phyloP scores from a whole-genome alignment of 2,797 vertebrate species.

The Catostomus latipinnis region DNA sequence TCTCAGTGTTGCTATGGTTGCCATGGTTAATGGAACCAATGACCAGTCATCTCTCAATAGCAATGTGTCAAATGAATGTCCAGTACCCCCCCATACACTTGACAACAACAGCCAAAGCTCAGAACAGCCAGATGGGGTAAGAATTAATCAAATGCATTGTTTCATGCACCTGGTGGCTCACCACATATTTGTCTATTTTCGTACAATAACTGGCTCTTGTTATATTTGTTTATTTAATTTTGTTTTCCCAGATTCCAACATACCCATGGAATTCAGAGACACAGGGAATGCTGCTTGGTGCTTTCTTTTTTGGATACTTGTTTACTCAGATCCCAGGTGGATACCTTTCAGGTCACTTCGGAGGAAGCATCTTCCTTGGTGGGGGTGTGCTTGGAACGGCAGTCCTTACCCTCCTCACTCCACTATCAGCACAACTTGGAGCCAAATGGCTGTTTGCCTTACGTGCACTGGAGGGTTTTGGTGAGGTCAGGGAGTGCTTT shows the following conservation, averaged over 20 bases:
- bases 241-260: constrained; percentile 70
- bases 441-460: constrained; percentile 79
- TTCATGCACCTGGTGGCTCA: neutral
- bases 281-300: constrained; percentile 85
- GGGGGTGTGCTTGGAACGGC: constrained; percentile 80
- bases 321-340: constrained; percentile 84
- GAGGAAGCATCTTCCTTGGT: constrained; percentile 82
- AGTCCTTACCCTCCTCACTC: constrained; percentile 81
- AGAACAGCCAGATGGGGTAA: constrained; percentile 73
- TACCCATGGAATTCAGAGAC: constrained; percentile 82
- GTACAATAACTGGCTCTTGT: neutral
- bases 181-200: neutral
- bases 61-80: constrained; percentile 66
- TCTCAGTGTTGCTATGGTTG: constrained; percentile 87
- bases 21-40: constrained; percentile 83
- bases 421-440: constrained; percentile 78
- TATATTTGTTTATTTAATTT: neutral
- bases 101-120: constrained; percentile 57
- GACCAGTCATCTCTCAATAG: constrained; percentile 48
- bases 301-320: constrained; percentile 88
- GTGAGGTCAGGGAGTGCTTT: constrained; percentile 75
- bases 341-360: constrained; percentile 82
- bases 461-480: constrained; percentile 83
- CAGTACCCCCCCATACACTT: constrained; percentile 25
- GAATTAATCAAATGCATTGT: neutral